Evolutionary conservation across 1,140 invertebrate species (phyloP).

Genomic region (Coelopa frigida): DNA sequence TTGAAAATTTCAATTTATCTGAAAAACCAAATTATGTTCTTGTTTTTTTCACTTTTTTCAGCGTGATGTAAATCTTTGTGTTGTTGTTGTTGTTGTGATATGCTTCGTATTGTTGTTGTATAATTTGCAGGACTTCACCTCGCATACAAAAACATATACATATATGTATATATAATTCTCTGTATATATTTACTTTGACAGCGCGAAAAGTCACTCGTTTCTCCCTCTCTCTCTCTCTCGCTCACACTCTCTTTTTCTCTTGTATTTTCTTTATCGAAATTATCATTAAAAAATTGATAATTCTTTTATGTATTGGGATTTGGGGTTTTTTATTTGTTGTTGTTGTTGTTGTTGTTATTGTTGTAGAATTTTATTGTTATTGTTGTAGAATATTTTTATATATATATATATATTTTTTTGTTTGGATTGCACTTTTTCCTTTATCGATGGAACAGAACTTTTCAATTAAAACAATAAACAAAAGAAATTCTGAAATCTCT

Average conservation of each 20-base stretch:
- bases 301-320: neutral
- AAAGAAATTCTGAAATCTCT: too few relatives aligned
- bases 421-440: too few relatives aligned
- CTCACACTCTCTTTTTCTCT: too few relatives aligned
- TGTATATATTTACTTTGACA: constrained; percentile 4
- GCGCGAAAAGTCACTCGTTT: neutral
- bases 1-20: neutral
- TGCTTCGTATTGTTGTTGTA: too few relatives aligned
- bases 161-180: too few relatives aligned
- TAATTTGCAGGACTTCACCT: too few relatives aligned
- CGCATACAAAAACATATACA: too few relatives aligned
- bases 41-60: neutral
- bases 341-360: constrained; percentile 6
- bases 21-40: constrained; percentile 1
- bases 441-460: too few relatives aligned
- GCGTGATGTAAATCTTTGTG: too few relatives aligned
- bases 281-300: neutral
- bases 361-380: neutral
- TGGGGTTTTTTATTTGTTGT: neutral
- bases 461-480: too few relatives aligned
- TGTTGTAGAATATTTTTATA: constrained; percentile 12
- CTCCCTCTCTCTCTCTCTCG: neutral
- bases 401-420: constrained; percentile 15
- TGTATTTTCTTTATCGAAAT: too few relatives aligned
- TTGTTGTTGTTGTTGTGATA: too few relatives aligned